Conservation (phyloP, 1,140 invertebrate genomes). For the Lithobius niger region DNA sequence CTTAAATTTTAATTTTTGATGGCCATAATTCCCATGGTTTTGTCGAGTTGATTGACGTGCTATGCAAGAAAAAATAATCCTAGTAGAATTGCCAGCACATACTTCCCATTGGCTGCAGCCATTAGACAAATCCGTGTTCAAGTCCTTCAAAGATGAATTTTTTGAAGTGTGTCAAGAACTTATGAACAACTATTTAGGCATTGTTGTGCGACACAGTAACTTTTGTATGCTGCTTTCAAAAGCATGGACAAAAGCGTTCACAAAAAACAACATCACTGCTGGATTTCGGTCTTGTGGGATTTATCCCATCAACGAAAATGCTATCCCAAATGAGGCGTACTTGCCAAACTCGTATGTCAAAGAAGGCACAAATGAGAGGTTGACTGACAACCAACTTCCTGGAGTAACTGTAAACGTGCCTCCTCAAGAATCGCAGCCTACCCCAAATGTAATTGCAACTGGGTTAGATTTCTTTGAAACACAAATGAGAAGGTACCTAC, state of each 20-base stretch:
- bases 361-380: too few species aligned
- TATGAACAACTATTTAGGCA: background rate
- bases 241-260: background rate
- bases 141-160: background rate
- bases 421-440: too few species aligned
- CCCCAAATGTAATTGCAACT: too few species aligned
- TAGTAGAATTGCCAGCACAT: background rate
- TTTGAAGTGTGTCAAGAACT: background rate
- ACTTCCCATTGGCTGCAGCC: conserved; percentile 3
- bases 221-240: background rate
- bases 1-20: conserved; percentile 1
- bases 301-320: too few species aligned
- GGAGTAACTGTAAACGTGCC: too few species aligned
- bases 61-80: conserved; percentile 2
- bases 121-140: background rate
- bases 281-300: background rate
- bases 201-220: background rate
- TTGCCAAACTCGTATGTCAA: too few species aligned
- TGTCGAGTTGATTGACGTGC: background rate
- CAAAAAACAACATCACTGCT: background rate
- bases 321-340: too few species aligned
- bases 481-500: too few species aligned
- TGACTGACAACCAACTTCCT: too few species aligned
- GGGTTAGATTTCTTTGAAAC: too few species aligned
- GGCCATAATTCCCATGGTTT: conserved; percentile 1